Evolutionary conservation across 30 jellyfish, hydroid and myxozoan genomes (phyloP), one percentile per base, ranked within the genome.

Genomic region (Sanderia malayensis): DNA sequence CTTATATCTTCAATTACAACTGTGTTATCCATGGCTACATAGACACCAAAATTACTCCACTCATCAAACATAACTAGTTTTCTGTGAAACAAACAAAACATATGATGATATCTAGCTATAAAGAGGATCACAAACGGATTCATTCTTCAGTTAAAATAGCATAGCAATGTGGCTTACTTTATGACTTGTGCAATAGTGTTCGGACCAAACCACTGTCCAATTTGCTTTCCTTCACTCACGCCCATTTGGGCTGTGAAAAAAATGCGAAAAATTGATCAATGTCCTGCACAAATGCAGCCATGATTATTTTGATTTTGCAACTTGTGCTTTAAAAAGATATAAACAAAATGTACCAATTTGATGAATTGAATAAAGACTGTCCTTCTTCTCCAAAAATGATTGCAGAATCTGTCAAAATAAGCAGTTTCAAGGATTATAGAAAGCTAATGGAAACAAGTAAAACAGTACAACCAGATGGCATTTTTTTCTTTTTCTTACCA

Each of bases 141-240:
- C n/a, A n/a, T n/a, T n/a, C n/a, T n/a, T n/a, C n/a, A n/a, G n/a
- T n/a, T n/a, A n/a, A n/a, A n/a, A n/a, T n/a, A n/a, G n/a, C n/a
- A n/a, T n/a, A n/a, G n/a, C n/a, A n/a, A n/a, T n/a, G n/a, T n/a
- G n/a, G 41, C 87, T 30, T 46, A 92, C 98, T 72, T 84, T 0
- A 92, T 84, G 0, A 92, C 98, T 74, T 92, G 98, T 2, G 98
- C 93, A 26, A 92, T 80, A 1, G 98, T 92, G 60, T 92, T 92
- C 65, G 98, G 98, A 0, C 98, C 98, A 71, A 92, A 92, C 98
- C 98, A 92, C 31, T 92, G 98, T 31, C 98, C 98, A 31, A 92
- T 84, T 59, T 84, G 90, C 61, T 92, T 92, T 25, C 98, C 98
- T 67, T 92, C 98, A 32, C 98, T 95, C 0, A 92, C 98, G 47